These are phyloP conservation scores for Gallinago nigripennis DNA, from an alignment of 2,797 vertebrate genomes.

Conservation along the genomic window DNA sequence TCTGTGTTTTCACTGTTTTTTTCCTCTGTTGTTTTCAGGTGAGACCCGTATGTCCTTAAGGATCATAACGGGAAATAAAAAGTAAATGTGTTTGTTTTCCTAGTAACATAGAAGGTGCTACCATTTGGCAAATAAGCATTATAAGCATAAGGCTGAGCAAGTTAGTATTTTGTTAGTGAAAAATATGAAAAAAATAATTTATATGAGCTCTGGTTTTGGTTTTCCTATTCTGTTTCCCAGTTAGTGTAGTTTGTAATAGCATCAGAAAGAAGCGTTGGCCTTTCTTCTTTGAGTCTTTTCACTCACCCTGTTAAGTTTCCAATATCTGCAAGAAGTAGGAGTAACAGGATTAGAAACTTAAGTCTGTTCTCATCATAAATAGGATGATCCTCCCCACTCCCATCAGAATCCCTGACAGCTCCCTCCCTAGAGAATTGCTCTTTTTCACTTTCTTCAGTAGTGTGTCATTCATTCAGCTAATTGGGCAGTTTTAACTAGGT, in stretches of 20 bases:
- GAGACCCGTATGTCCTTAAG: not conserved
- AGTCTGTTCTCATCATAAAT: not conserved
- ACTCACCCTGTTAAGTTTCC: not conserved
- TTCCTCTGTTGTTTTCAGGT: not conserved
- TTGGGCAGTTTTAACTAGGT: constrained; percentile 1
- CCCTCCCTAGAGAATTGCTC: not conserved
- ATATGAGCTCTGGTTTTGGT: not conserved
- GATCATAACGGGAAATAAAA: not conserved
- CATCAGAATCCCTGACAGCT: not conserved
- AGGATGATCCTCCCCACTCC: not conserved
- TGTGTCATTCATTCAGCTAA: not conserved
- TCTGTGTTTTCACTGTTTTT: not conserved
- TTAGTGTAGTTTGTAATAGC: not conserved
- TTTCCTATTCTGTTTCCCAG: not conserved
- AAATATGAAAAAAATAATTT: not conserved
- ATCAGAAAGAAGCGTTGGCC: not conserved
- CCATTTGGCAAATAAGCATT: not conserved
- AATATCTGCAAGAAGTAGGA: not conserved
- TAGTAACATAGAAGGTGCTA: not conserved
- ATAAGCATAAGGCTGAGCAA: not conserved
- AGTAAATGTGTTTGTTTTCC: not conserved
- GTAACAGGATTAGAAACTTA: not conserved
- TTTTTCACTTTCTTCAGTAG: not conserved
- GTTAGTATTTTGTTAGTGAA: not conserved
- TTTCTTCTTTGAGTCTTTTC: not conserved